Percentiles rank a stretch among this genome's conserved stretches.
Conservation (phyloP, 2,888 invertebrate species). For the Cephonodes hylas region DNA sequence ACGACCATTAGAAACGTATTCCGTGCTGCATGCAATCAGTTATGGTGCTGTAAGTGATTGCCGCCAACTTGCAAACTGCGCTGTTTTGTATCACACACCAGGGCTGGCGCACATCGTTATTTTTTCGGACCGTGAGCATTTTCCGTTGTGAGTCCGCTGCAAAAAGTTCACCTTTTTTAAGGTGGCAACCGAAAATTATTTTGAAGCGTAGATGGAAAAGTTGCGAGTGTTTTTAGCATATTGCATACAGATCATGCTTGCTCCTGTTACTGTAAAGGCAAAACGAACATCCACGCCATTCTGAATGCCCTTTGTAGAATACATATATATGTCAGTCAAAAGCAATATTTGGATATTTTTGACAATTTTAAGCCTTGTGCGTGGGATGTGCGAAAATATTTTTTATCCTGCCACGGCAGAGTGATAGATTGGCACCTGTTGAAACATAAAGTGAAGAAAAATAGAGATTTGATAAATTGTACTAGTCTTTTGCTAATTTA, state of each 20-base stretch:
- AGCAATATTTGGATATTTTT: background rate
- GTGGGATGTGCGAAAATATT: too few species aligned
- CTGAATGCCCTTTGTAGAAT: background rate
- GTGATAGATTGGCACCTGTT: too few species aligned
- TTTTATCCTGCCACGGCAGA: too few species aligned
- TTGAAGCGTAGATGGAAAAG: conserved; percentile 2
- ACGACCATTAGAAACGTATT: conserved; percentile 45
- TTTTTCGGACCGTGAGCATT: background rate
- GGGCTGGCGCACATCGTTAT: conserved; percentile 3
- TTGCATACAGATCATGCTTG: background rate
- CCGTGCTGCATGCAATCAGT: conserved; percentile 65
- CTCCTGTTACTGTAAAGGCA: background rate
- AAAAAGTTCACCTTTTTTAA: conserved; percentile 8
- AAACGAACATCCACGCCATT: background rate
- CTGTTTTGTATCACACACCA: conserved; percentile 34
- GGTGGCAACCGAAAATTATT: conserved; percentile 4
- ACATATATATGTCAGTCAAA: background rate
- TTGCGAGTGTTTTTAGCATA: conserved; percentile 4
- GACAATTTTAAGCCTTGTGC: background rate
- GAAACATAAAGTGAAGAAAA: too few species aligned
- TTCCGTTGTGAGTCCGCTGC: background rate
- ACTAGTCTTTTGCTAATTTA: too few species aligned
- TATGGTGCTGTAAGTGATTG: conserved; percentile 60
- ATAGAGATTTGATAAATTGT: too few species aligned
- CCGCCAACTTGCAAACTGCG: conserved; percentile 55